Base-by-base conservation (phyloP, 2,113 vertebrate species). In the Vanacampus margaritifer region DNA sequence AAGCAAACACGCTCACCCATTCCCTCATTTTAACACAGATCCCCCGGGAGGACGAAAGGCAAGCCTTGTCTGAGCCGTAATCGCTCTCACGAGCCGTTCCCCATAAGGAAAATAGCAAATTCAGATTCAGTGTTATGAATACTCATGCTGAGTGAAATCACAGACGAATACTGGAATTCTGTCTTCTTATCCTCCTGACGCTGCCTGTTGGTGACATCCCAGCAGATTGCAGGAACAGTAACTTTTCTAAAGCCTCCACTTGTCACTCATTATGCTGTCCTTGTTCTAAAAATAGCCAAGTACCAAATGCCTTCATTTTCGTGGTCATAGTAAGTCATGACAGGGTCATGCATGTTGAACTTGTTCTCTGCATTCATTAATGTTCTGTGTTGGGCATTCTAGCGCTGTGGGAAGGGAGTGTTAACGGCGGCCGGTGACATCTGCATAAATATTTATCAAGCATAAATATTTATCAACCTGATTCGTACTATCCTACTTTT, bases 281-380 rank as follows among this genome's bases (percentile, higher is more conserved):
- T 62, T 3, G 0, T 36, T 66, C 70, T 88, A 88, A 87, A 86
- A 89, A 88, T 88, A 68, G 63, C 66, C 83, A 81, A 64, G 60
- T 71, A 51, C 43, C 61, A 72, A 57, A 50, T 35, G 6, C 24
- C 43, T 16, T 64, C 21, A 10, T 71, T 72, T 75, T 41, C 45
- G 37, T 48, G 46, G 67, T 79, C 73, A 67, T 69, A 63, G 19
- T 21, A 9, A 10, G 43, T 2, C 5, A 14, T 64, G 65, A 75
- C 59, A 16, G 43, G 14, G 43, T 45, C 43, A 45, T 45, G 3
- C 12, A 3, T 45, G 43, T 13, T 17, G 43, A 45, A 17, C 16
- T 46, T 46, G 3, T 43, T 46, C 13, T 46, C 58, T 59, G 14
- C 12, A 7, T 5, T 58, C 11, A 13, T 17, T 45, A 16, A 45